Evolutionary conservation across 2,797 vertebrate genomes (phyloP), one percentile per base, ranked within the genome.

Genomic region (Myotis daubentonii): DNA sequence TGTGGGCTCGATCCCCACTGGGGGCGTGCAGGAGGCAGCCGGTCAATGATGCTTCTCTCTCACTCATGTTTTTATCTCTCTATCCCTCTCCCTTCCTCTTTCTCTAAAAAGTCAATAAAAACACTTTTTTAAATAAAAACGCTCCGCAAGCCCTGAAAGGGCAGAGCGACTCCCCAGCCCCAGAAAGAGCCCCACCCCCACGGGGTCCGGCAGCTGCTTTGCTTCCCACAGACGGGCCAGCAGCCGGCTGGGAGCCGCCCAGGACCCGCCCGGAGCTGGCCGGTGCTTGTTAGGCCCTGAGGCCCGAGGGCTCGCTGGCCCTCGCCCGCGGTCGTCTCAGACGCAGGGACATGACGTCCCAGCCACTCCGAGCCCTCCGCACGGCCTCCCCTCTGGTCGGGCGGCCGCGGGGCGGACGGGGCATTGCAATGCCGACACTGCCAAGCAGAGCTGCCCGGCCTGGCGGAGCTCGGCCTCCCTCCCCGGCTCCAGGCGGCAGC

Each of bases 181-280:
- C 20, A 60, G 33, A 30, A 36, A 16, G 0, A 1, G 13, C 49
- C 47, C 49, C 72, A 25, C 9, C 13, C 28, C 1, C 0, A 3
- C 0, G 0, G 1, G 4, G 3, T 25, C 7, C 3, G 0, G 0
- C 0, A 0, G 55, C 75, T 0, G 1, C 15, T 53, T 10, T 65
- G 66, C 62, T 44, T 25, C 20, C 74, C 23, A 25, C 47, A 16
- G 4, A 78, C 13, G 4, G 71, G 30, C 1, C 25, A 0, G 28
- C 10, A 20, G 6, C 11, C 7, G 12, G 62, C 62, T 19, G 62
- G 62, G 62, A 60, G 25, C 57, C 22, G 55, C 8, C 55, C 8
- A 20, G 53, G 53, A 55, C 19, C 55, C 55, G 53, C 53, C 4
- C 13, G 4, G 47, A 49, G 47, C 13, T 15, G 47, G 13, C 47